Base-by-base conservation (phyloP, 2,797 vertebrate genomes). In the Myripristis jacobus region DNA sequence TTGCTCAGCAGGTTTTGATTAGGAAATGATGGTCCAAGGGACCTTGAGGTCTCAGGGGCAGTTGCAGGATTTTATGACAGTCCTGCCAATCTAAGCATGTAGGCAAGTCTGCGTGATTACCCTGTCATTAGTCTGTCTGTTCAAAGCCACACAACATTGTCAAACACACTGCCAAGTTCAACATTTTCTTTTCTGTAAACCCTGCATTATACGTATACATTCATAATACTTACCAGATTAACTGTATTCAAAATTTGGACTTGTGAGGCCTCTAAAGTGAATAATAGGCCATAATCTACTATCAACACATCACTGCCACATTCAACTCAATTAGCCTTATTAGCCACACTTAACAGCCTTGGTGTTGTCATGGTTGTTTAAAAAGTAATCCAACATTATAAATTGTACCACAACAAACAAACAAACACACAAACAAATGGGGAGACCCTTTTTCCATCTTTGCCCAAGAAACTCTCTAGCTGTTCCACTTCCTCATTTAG, bases 401-500 rank as follows among this genome's bases (percentile, higher is more conserved):
- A 58, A 46, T 70, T 2, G 11, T 2, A 41, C 48, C 10, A 64
- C 71, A 66, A 56, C 9, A n/a, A n/a, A n/a, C n/a, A n/a, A n/a
- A n/a, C n/a, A n/a, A n/a, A n/a, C n/a, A n/a, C n/a, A 29, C 27
- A 29, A 29, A 29, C 6, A 73, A 58, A 4, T 0, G 36, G 8
- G 46, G 15, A 24, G 24, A 66, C 4, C 24, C 2, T 25, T 57
- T 71, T 41, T 29, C 53, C 36, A 55, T 67, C 58, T 69, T 66
- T 70, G 50, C 21, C 43, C 15, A 64, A 74, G 52, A 67, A 34
- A 24, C 13, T 24, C 13, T 6, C 0, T 51, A 57, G 24, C 44
- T 70, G 47, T 41, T 77, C 63, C 55, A 63, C 51, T 54, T 73
- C 75, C 2, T 73, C 10, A 22, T 19, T 5, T 8, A 8, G 43